Base-by-base conservation (phyloP, 2,113 vertebrate genomes). In the Etia nguti region DNA sequence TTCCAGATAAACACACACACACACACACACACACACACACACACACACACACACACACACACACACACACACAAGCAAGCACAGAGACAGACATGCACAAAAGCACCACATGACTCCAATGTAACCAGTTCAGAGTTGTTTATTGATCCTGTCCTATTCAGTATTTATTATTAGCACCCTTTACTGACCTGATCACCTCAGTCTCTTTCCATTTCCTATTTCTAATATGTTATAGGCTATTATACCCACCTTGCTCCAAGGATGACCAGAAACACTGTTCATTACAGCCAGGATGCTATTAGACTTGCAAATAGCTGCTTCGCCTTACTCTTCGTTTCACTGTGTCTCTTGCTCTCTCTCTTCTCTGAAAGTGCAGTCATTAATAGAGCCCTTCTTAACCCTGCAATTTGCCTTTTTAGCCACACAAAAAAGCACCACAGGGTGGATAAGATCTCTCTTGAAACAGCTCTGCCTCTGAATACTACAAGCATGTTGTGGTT, bases 281-380 rank as follows among this genome's bases (percentile, higher is more conserved):
- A 94, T 93, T 91, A 92, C 86, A 94, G 60, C 82, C 92, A 89
- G 48, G 75, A 90, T 56, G 70, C 86, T 62, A 90, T 95, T 93
- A 91, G 90, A 96, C 87, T 92, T 94, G 90, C 90, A 93, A 93
- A 92, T 92, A 73, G 60, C 77, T 62, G 85, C 79, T 75, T 86
- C 26, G 59, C 22, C 83, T 79, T 50, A 57, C 80, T 79, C 73
- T 70, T 56, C 57, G 7, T 86, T 48, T 90, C 80, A 87, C 84
- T 84, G 60, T 80, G 59, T 85, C 62, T 70, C 31, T 85, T 54
- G 29, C 56, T 70, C 50, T 52, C 79, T 88, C 50, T 68, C 12
- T 57, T 43, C 36, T 57, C 18, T 85, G 41, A 92, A 89, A 86
- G 82, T 91, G 84, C 84, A 86, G 75, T 57, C 89, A 87, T 89